Evolutionary conservation across 92 coral and sea anemone genomes (phyloP).

Genomic region (Isaurus tuberculatus): DNA sequence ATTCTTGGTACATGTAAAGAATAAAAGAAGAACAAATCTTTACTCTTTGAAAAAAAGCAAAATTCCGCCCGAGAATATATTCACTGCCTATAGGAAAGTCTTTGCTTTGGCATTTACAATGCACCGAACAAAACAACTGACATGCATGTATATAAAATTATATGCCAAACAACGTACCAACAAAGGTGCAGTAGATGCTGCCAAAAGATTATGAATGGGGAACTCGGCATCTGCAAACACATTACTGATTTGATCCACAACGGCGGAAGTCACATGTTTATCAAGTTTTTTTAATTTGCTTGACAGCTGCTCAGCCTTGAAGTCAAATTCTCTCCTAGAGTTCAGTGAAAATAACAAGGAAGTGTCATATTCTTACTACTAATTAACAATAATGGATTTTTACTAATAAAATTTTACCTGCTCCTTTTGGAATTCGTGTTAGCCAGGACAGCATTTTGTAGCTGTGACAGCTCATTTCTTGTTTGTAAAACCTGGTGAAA

Average conservation of each 20-base stretch:
- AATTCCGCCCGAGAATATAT: not conserved
- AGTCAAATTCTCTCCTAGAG: conserved; percentile 75
- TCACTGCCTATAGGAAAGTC: too few species aligned
- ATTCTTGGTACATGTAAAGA: conserved; percentile 38
- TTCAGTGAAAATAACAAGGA: not conserved
- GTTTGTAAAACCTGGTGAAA: conserved; percentile 81
- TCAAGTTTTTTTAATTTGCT: conserved; percentile 82
- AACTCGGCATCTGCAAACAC: conserved; percentile 89
- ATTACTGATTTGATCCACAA: conserved; percentile 78
- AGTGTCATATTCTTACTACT: not conserved
- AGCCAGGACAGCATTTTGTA: conserved; percentile 74
- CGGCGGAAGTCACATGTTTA: conserved; percentile 85
- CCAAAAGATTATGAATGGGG: conserved; percentile 82
- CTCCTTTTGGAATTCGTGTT: conserved; percentile 76
- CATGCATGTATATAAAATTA: too few species aligned
- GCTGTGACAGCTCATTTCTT: conserved; percentile 78
- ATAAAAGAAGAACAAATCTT: not conserved
- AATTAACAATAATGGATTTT: not conserved
- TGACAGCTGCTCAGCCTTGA: conserved; percentile 76
- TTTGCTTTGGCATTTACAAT: not conserved
- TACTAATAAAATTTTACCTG: conserved; percentile 53
- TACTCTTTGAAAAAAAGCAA: not conserved
- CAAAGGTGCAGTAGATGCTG: conserved; percentile 79
- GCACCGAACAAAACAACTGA: not conserved
- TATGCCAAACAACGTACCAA: conserved; percentile 55